Evolutionary conservation across 2,888 invertebrate species (phyloP).

Genomic region (Crossocerus cetratus): DNA sequence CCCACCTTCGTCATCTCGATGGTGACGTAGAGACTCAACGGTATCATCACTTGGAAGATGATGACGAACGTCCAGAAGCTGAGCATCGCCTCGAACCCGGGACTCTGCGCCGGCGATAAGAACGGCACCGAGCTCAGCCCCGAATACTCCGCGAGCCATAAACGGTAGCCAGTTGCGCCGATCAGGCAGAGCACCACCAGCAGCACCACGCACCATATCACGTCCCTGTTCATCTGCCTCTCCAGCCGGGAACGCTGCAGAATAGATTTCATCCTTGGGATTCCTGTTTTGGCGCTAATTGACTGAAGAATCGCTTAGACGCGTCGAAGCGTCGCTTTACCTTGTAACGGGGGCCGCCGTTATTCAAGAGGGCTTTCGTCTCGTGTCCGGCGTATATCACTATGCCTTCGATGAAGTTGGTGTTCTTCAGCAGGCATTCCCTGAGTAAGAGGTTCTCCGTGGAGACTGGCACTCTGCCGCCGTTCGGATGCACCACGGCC

Average conservation of each 20-base stretch:
- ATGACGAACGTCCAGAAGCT: constrained; percentile 98
- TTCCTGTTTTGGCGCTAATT: not conserved
- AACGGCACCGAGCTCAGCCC: constrained; percentile 80
- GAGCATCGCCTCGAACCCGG: constrained; percentile 87
- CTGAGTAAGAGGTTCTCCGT: constrained; percentile 94
- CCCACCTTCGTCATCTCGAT: constrained; percentile 97
- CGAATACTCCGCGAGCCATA: constrained; percentile 86
- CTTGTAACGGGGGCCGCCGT: constrained; percentile 89
- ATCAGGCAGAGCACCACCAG: constrained; percentile 92
- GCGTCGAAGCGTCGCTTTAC: constrained; percentile 45
- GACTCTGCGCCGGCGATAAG: constrained; percentile 81
- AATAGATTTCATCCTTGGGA: not conserved
- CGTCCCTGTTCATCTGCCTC: constrained; percentile 95
- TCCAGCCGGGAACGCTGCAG: constrained; percentile 94
- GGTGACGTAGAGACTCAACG: constrained; percentile 96
- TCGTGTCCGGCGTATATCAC: constrained; percentile 98
- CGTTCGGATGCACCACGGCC: constrained; percentile 88
- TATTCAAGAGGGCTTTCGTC: constrained; percentile 98
- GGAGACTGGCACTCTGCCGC: constrained; percentile 87
- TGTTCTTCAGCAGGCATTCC: constrained; percentile 97
- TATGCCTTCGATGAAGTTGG: constrained; percentile 97
- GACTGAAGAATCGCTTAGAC: not conserved
- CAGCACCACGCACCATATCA: constrained; percentile 97
- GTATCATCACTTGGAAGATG: constrained; percentile 97
- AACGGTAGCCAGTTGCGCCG: constrained; percentile 93